These are phyloP conservation scores for Octodonta nipae DNA, from an alignment of 2,888 invertebrate species.

Conservation along the genomic window DNA sequence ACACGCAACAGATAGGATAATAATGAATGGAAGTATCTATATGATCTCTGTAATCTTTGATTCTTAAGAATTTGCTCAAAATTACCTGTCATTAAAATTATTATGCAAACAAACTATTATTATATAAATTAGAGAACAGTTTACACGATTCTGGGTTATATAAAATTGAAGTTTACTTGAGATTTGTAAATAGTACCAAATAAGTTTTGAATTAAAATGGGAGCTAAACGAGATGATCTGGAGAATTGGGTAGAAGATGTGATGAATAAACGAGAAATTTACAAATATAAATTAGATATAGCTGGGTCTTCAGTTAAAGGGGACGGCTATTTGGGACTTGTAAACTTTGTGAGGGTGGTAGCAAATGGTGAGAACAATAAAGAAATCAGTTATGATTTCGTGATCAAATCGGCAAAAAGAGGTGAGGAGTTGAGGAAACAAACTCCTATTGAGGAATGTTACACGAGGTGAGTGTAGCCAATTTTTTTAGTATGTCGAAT, in stretches of 20 bases:
- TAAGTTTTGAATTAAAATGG: no score
- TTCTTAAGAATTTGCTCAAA: no score
- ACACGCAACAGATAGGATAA: no score
- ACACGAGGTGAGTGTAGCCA: slow-evolving; percentile 13
- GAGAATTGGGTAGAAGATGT: slow-evolving; percentile 14
- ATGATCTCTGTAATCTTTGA: no score
- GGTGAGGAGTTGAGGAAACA: slow-evolving; percentile 16
- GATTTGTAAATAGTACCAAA: no score
- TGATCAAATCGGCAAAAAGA: slow-evolving; percentile 20
- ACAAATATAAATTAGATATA: slow-evolving; percentile 13
- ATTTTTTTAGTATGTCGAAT: no score
- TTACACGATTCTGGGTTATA: no score
- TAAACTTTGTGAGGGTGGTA: slow-evolving; percentile 17
- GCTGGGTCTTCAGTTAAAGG: slow-evolving; percentile 18
- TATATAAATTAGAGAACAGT: no score
- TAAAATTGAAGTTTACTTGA: no score
- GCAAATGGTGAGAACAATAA: slow-evolving; percentile 7
- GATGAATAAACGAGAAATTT: slow-evolving; percentile 13
- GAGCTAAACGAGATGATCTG: slow-evolving; percentile 10
- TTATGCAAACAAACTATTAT: no score
- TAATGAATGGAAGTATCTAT: no score
- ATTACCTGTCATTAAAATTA: no score
- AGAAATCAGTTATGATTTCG: slow-evolving; percentile 15
- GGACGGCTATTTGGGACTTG: slow-evolving; percentile 21
- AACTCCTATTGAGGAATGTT: slow-evolving; percentile 15